A percentile compares a stretch with the other conserved stretches of the same genome.
Conservation (phyloP, 2,888 invertebrate species). For the Ephialtes manifestator region DNA sequence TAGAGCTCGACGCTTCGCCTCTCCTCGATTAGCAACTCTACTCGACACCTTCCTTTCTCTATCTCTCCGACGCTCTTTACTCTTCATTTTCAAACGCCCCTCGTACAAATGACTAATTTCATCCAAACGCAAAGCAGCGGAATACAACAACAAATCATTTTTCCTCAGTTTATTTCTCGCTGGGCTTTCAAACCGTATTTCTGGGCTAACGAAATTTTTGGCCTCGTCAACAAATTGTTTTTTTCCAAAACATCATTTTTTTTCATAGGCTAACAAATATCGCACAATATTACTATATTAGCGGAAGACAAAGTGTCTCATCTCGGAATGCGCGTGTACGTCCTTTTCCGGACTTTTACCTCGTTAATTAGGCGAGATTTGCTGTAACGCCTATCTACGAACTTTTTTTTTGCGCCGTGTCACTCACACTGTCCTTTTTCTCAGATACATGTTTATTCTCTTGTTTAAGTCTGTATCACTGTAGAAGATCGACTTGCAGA, state of each 20-base stretch:
- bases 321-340: constrained; percentile 12
- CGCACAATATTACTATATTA: no score
- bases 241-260: no score
- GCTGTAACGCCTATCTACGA: background rate
- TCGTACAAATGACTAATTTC: no score
- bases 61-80: constrained; percentile 14
- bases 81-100: background rate
- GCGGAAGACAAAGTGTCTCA: background rate
- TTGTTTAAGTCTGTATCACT: constrained; percentile 8
- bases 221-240: no score
- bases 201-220: no score
- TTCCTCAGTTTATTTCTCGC: no score
- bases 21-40: constrained; percentile 2
- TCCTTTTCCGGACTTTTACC: constrained; percentile 47
- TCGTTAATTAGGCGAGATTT: constrained; percentile 48
- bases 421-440: background rate
- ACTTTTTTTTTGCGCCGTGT: background rate
- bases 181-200: no score
- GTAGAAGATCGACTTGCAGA: background rate
- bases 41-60: background rate
- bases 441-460: background rate
- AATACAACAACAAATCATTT: no score
- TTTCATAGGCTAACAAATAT: no score
- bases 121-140: no score
- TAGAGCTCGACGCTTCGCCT: constrained; percentile 32